Evolutionary conservation across 2,888 invertebrate genomes (phyloP), one percentile per base, ranked within the genome.

Genomic region (Dysmachus trigonus): DNA sequence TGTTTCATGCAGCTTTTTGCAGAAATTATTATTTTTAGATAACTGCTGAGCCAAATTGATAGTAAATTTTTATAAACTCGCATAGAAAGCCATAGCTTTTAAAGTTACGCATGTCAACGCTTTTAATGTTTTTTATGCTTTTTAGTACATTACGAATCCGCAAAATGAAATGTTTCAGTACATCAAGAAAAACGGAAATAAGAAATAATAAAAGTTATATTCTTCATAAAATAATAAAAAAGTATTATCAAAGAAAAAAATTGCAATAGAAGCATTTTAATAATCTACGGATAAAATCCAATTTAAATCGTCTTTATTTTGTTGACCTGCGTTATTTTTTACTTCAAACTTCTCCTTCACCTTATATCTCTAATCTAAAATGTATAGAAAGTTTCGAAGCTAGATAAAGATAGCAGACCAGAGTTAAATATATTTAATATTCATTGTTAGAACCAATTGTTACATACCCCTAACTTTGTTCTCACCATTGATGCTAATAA

Each of bases 401-500:
- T 10, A 62, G 27, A 7, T 62, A 62, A 62, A 22, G 27, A 62
- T 62, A 62, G 62, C 22, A 62, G 62, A 62, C 22, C 22, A 62
- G 27, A 62, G 62, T 22, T 22, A 10, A 18, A 22, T 7, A 51
- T 62, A 18, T 62, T 22, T 18, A 62, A 62, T 62, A 62, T 62
- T 27, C 62, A 8, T 62, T 62, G 62, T 22, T 62, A 47, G 62
- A 22, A 22, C 53, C 22, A 22, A 22, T 62, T 38, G 7, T 76
- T 38, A 53, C 81, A 62, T 85, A 87, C 87, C 83, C 73, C 31
- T 33, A 33, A 15, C 30, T 73, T 33, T 31, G 33, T 3, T 73
- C 35, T 73, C 33, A 89, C 51, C 89, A 89, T 89, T 87, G 88
- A 88, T 35, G 88, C 88, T 22, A 89, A 74, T 84, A 89, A 87